Percentiles rank a stretch among this genome's conserved stretches.
phyloP scores from a whole-genome alignment of 2,888 invertebrate genomes.

The Stenotaenia linearis region DNA sequence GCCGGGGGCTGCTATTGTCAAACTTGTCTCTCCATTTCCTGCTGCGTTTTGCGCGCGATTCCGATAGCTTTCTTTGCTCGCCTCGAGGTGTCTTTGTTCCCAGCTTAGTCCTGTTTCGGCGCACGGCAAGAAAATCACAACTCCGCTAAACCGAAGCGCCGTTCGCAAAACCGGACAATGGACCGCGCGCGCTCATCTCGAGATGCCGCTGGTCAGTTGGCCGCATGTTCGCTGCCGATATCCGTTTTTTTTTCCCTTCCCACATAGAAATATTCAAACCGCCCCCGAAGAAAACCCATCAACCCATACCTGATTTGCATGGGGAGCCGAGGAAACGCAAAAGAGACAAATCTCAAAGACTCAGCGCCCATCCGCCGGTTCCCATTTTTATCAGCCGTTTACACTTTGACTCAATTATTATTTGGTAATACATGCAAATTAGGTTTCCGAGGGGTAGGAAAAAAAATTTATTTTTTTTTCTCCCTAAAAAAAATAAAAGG shows the following conservation, averaged over 20 bases:
- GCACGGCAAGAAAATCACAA: neutral
- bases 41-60: constrained; percentile 14
- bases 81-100: constrained; percentile 19
- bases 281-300: neutral
- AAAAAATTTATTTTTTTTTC: too few relatives aligned
- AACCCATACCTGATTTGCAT: neutral
- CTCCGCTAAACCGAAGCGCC: neutral
- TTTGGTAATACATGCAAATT: constrained; percentile 14
- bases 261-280: neutral
- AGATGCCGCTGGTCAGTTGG: neutral
- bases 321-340: neutral
- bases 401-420: constrained; percentile 15
- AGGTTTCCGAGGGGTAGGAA: neutral
- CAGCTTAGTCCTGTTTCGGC: constrained; percentile 8
- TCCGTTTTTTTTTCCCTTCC: neutral
- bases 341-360: neutral
- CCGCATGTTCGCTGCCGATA: constrained; percentile 7
- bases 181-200: neutral
- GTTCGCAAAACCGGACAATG: neutral
- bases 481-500: too few relatives aligned
- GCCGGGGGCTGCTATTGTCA: constrained; percentile 19
- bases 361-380: neutral
- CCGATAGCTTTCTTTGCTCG: constrained; percentile 3
- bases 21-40: constrained; percentile 19
- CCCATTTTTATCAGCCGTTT: neutral